Conservation (phyloP, 2,888 invertebrate species). For the Rambutsinella grinnellia region DNA sequence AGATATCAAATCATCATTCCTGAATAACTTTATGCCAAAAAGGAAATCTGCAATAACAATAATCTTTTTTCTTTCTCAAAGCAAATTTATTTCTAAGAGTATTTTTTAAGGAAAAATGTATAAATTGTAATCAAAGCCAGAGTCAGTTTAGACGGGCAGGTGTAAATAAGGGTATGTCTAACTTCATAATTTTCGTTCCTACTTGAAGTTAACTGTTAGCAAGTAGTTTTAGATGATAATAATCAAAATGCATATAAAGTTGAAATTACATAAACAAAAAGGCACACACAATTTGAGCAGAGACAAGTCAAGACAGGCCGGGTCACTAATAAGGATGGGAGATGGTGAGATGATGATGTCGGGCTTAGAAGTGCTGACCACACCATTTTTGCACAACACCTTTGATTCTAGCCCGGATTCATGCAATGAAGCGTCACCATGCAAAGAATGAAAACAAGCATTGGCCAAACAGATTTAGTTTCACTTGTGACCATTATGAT, state of each 20-base stretch:
- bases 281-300: conserved; percentile 16
- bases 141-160: not conserved
- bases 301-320: not conserved
- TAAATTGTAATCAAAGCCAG: not conserved
- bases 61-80: conserved; percentile 3
- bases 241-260: conserved; percentile 50
- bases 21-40: conserved; percentile 12
- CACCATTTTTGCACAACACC: conserved; percentile 31
- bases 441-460: too few species aligned
- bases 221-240: conserved; percentile 33
- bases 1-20: too few species aligned
- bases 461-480: not conserved
- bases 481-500: not conserved
- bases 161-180: conserved; percentile 5
- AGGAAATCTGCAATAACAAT: conserved; percentile 38
- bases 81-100: too few species aligned
- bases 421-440: too few species aligned
- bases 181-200: not conserved
- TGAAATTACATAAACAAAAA: conserved; percentile 54
- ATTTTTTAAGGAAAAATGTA: too few species aligned
- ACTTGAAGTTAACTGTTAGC: conserved; percentile 5
- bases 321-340: not conserved
- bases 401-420: not conserved
- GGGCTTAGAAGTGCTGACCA: conserved; percentile 16
- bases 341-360: not conserved